Percentiles rank a stretch among this genome's conserved stretches.
These are phyloP conservation scores for Brachyptera risi DNA, from an alignment of 2,888 invertebrate species.

Conservation along the genomic window DNA sequence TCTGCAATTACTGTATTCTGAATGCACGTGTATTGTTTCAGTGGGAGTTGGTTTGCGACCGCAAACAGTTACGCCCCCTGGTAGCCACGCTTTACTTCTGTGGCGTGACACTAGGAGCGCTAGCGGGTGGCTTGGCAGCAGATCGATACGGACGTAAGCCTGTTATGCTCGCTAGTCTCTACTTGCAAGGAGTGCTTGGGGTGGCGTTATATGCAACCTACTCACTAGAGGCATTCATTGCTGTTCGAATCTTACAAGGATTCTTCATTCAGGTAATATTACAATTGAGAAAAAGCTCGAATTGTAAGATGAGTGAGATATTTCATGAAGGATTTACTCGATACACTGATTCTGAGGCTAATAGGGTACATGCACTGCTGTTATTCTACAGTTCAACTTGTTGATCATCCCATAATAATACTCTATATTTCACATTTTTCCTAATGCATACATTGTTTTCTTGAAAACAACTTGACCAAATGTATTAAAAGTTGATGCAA, in stretches of 20 bases:
- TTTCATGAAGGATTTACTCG: too few relatives aligned
- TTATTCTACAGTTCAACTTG: too few relatives aligned
- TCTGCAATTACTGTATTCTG: too few relatives aligned
- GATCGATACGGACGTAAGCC: conserved; percentile 47
- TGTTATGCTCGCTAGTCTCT: conserved; percentile 45
- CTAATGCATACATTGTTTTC: too few relatives aligned
- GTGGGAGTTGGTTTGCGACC: conserved; percentile 46
- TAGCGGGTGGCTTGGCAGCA: conserved; percentile 43
- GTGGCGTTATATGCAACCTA: conserved; percentile 37
- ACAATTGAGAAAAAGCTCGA: too few relatives aligned
- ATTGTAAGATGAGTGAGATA: too few relatives aligned
- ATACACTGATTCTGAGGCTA: too few relatives aligned
- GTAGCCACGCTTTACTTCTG: conserved; percentile 43
- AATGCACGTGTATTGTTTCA: conserved; percentile 31
- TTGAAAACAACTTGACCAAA: too few relatives aligned
- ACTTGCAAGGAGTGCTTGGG: conserved; percentile 43
- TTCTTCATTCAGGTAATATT: conserved; percentile 48
- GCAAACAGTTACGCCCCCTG: conserved; percentile 40
- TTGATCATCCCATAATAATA: too few relatives aligned
- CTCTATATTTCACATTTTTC: too few relatives aligned
- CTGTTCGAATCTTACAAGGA: conserved; percentile 45
- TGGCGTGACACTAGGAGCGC: conserved; percentile 46
- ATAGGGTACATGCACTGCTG: too few relatives aligned
- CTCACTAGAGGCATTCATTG: conserved; percentile 43
- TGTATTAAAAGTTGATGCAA: too few relatives aligned